A percentile compares a stretch with the other conserved stretches of the same genome.
These are phyloP conservation scores for Lithophane semibrunnea DNA, from an alignment of 2,888 invertebrate species.

Conservation along the genomic window DNA sequence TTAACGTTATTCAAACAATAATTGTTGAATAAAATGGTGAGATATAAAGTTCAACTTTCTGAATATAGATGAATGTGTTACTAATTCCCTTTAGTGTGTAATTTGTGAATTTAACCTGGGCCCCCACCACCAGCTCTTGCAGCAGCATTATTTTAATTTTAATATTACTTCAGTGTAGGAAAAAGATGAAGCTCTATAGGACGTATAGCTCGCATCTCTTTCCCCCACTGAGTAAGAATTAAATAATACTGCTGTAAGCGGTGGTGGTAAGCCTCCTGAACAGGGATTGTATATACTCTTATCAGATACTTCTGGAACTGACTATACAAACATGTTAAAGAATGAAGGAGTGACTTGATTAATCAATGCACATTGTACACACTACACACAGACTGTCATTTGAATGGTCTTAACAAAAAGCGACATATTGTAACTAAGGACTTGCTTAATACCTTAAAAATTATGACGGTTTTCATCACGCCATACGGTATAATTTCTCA, in stretches of 20 bases:
- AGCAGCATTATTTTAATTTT: no score
- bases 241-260: no score
- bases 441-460: not conserved
- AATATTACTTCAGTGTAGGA: no score
- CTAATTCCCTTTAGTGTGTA: no score
- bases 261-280: not conserved
- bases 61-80: not conserved
- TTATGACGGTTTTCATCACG: not conserved
- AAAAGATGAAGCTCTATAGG: no score
- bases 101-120: not conserved
- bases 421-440: not conserved
- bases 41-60: no score
- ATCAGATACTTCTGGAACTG: not conserved
- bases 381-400: not conserved
- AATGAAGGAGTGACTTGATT: not conserved
- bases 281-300: not conserved
- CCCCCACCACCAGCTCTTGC: no score
- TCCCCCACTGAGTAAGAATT: no score
- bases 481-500: not conserved
- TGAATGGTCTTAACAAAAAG: constrained; percentile 15
- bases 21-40: no score
- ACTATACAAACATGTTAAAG: not conserved
- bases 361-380: not conserved
- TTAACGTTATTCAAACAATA: no score
- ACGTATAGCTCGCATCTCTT: no score